Percentiles rank a stretch among this genome's conserved stretches.
Conservation (phyloP, 2,888 invertebrate species). For the Oscheius myriophilus region DNA sequence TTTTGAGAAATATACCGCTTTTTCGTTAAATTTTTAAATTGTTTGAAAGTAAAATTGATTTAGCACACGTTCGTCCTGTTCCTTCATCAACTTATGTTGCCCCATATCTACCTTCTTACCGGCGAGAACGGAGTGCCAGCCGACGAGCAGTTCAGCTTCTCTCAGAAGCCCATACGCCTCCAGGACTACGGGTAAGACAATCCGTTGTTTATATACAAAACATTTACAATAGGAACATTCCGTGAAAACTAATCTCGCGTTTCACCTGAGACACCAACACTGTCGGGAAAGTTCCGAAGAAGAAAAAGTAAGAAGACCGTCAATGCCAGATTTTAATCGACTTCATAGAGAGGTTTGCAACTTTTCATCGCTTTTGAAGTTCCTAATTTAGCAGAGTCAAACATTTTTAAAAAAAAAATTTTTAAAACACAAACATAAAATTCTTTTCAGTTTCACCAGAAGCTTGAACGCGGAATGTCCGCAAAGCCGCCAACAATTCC, state of each 20-base stretch:
- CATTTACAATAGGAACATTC: slow-evolving; percentile 19
- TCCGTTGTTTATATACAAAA: not conserved
- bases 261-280: slow-evolving; percentile 17
- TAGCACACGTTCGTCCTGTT: slow-evolving; percentile 16
- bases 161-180: slow-evolving; percentile 25
- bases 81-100: slow-evolving; percentile 28
- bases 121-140: slow-evolving; percentile 2
- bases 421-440: not conserved
- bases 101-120: slow-evolving; percentile 5
- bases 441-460: slow-evolving; percentile 16
- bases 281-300: not conserved
- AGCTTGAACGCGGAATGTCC: slow-evolving; percentile 8
- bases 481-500: slow-evolving; percentile 21
- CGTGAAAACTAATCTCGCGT: slow-evolving; percentile 16
- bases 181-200: slow-evolving; percentile 21
- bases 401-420: too few species aligned
- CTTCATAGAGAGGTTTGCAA: slow-evolving; percentile 9
- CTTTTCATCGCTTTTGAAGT: not conserved
- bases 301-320: slow-evolving; percentile 6
- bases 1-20: too few species aligned
- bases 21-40: too few species aligned
- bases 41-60: too few species aligned
- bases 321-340: slow-evolving; percentile 21
- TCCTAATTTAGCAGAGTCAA: too few species aligned
- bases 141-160: slow-evolving; percentile 19